Conservation (phyloP, 2,113 vertebrate genomes). For the Crocuta crocuta region DNA sequence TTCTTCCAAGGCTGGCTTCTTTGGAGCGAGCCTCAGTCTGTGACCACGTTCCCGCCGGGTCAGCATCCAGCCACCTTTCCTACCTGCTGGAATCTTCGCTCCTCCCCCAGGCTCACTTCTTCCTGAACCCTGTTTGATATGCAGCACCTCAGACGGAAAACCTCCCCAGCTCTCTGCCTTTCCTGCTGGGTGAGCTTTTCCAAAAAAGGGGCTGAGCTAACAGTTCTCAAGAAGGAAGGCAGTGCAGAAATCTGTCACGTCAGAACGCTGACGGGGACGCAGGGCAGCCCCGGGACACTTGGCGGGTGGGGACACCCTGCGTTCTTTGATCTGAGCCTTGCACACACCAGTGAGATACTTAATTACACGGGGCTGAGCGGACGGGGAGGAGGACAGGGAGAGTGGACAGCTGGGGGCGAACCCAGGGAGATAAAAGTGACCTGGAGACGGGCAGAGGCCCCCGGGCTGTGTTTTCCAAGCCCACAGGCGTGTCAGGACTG, state of each 20-base stretch:
- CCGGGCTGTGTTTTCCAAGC: neutral
- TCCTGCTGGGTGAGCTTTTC: neutral
- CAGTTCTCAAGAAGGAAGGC: neutral
- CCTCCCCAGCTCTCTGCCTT: neutral
- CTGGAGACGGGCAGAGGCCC: neutral
- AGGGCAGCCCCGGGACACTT: neutral
- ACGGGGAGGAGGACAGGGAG: neutral
- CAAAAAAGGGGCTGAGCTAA: neutral
- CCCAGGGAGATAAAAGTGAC: neutral
- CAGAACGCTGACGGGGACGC: neutral
- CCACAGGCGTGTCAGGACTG: neutral
- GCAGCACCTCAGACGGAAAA: neutral
- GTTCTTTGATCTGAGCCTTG: neutral
- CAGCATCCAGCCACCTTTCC: neutral
- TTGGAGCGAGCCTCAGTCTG: neutral
- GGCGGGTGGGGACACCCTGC: neutral
- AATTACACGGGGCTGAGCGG: neutral
- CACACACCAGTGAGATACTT: neutral
- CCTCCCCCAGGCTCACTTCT: neutral
- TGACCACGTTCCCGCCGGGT: too few species aligned
- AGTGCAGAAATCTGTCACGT: neutral
- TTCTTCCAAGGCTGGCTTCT: neutral
- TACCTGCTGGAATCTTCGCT: neutral
- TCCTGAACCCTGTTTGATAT: neutral
- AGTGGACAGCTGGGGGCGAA: neutral